phyloP scores from a whole-genome alignment of 1,140 invertebrate species.

The Drosophila oshimai region DNA sequence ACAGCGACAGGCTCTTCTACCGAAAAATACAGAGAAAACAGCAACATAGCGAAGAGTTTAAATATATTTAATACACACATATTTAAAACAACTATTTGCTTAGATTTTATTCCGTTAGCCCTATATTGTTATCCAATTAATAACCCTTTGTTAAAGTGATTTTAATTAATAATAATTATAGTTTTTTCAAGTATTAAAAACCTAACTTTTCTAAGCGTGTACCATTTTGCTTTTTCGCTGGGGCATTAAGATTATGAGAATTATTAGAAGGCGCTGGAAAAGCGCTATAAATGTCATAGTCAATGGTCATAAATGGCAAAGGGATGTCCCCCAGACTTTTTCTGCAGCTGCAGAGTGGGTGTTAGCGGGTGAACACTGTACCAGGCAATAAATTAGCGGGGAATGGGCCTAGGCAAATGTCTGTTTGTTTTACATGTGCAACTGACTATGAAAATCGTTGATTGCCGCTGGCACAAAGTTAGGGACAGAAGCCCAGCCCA shows the following conservation, averaged over 20 bases:
- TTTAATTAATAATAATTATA: no score
- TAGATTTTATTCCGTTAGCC: no score
- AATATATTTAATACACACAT: no score
- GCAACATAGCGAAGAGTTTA: no score
- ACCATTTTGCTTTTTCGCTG: constrained; percentile 26
- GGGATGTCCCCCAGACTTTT: constrained; percentile 23
- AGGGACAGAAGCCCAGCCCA: constrained; percentile 4
- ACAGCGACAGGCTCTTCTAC: not conserved
- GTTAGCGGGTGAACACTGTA: not conserved
- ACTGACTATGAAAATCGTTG: constrained; percentile 79
- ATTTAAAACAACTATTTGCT: no score
- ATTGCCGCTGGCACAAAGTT: constrained; percentile 73
- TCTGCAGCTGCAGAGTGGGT: not conserved
- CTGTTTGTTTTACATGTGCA: constrained; percentile 73
- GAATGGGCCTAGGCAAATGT: constrained; percentile 54
- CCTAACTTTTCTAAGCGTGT: not conserved
- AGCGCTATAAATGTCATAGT: constrained; percentile 68
- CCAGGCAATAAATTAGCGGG: constrained; percentile 51
- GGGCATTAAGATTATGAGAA: constrained; percentile 67
- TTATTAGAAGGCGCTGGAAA: constrained; percentile 54
- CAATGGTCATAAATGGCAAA: constrained; percentile 67
- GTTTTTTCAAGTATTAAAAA: not conserved
- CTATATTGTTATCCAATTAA: no score
- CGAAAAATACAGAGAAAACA: constrained; percentile 9
- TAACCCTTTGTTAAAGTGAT: not conserved